Evolutionary conservation across 1,140 invertebrate genomes (phyloP).

Genomic region (Bursaphelenchus mucronatus): DNA sequence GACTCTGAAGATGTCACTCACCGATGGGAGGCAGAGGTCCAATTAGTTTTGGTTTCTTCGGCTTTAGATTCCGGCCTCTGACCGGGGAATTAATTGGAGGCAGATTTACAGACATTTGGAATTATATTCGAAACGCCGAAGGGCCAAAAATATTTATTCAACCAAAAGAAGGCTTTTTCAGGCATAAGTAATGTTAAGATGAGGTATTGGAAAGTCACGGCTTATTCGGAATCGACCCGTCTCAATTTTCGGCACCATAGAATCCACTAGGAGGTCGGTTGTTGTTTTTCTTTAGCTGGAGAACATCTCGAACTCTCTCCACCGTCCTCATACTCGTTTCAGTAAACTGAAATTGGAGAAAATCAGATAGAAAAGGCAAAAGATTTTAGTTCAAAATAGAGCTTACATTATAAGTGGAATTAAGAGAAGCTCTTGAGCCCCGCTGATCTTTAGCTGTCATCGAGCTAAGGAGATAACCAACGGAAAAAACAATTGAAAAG

Average conservation of each 20-base stretch:
- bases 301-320: not conserved
- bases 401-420: not conserved
- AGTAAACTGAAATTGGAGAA: not conserved
- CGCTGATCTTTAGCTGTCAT: conserved; percentile 18
- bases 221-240: too few species aligned
- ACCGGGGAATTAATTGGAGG: too few species aligned
- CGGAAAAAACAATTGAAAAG: conserved; percentile 34
- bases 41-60: too few species aligned
- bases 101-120: too few species aligned
- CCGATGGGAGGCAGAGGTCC: too few species aligned
- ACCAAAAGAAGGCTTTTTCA: too few species aligned
- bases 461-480: conserved; percentile 31
- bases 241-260: not conserved
- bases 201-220: too few species aligned
- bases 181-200: too few species aligned
- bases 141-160: too few species aligned
- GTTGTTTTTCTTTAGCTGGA: not conserved
- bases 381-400: not conserved
- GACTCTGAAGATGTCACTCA: too few species aligned
- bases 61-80: too few species aligned
- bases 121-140: too few species aligned
- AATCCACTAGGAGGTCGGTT: not conserved
- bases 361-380: not conserved
- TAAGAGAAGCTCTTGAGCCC: not conserved
- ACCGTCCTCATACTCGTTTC: not conserved